These are phyloP conservation scores for Beris morrisii DNA, from an alignment of 2,888 invertebrate genomes.

Conservation along the genomic window DNA sequence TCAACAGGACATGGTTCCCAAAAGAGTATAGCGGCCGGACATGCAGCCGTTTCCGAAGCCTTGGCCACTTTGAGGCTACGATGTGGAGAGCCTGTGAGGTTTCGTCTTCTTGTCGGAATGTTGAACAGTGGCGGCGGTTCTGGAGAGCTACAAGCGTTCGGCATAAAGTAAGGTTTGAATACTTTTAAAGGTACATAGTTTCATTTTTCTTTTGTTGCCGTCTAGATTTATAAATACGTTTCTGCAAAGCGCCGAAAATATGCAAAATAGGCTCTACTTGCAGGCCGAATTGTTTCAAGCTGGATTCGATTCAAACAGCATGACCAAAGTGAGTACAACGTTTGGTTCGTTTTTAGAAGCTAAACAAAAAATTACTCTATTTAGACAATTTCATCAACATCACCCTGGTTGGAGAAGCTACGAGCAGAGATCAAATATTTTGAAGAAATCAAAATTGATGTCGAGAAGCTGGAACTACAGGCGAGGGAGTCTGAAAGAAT, in stretches of 20 bases:
- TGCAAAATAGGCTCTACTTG: conserved; percentile 78
- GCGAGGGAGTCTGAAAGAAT: conserved; percentile 72
- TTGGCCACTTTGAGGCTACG: conserved; percentile 83
- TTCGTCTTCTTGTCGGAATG: conserved; percentile 88
- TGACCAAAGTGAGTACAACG: conserved; percentile 54
- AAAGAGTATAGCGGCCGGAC: conserved; percentile 66
- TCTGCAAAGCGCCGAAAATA: conserved; percentile 71
- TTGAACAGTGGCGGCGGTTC: conserved; percentile 75
- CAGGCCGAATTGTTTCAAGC: conserved; percentile 85
- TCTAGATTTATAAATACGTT: conserved; percentile 78
- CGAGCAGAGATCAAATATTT: conserved; percentile 73
- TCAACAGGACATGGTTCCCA: conserved; percentile 51
- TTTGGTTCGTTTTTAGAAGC: no score
- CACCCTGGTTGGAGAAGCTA: conserved; percentile 65
- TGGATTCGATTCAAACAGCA: conserved; percentile 64
- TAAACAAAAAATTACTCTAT: conserved; percentile 41
- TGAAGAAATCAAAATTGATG: conserved; percentile 76
- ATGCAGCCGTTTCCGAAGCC: conserved; percentile 86
- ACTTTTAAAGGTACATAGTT: neutral
- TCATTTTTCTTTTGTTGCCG: conserved; percentile 34
- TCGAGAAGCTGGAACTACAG: conserved; percentile 71
- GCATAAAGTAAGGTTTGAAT: conserved; percentile 60
- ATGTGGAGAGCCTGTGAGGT: conserved; percentile 90
- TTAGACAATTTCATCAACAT: conserved; percentile 67
- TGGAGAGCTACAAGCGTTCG: conserved; percentile 75